Base-by-base conservation (phyloP, 1,140 invertebrate species). In the Polyergus mexicanus region DNA sequence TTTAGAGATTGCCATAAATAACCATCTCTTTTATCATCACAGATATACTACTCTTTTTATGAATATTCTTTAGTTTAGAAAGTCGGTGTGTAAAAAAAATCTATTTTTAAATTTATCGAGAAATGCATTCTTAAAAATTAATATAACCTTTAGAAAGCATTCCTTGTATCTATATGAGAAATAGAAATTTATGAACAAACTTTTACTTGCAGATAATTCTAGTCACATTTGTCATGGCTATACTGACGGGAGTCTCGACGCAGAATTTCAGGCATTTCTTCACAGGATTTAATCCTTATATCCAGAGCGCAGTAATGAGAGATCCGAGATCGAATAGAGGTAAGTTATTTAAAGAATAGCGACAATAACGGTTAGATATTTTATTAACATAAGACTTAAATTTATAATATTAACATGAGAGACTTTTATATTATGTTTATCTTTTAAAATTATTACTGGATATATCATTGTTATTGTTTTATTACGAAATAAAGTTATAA, bases 281-380 rank as follows among this genome's bases (percentile, higher is more conserved):
- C 84, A 84, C 93, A n/a, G 94, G 94, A 85, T 94, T 95, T 80
- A 92, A 91, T 25, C 90, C 93, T 3, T 93, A 94, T 74, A 78
- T 92, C 8, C 88, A 90, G 47, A 74, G 74, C 28, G 58, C 86
- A 6, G 89, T 90, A 25, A 92, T 94, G 88, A 92, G 94, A 87
- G 94, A 95, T 87, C 91, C 94, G 8, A 90, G 94, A 88, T 93
- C 94, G 11, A 95, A 95, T 68, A 94, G 91, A 66, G 94, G 94
- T 93, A 63, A 89, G 77, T 84, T 85, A 47, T 62, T 83, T 56
- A 56, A 63, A n/a, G 7, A 78, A 51, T 10, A 28, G 2, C 4
- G 28, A 25, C 32, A 28, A 3, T 10, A 54, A 56, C 10, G 2
- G 7, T n/a, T 28, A 28, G 10, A 44, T n/a, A 38, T 28, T 13